Base-by-base conservation (phyloP, 2,797 vertebrate species). In the Periparus ater region DNA sequence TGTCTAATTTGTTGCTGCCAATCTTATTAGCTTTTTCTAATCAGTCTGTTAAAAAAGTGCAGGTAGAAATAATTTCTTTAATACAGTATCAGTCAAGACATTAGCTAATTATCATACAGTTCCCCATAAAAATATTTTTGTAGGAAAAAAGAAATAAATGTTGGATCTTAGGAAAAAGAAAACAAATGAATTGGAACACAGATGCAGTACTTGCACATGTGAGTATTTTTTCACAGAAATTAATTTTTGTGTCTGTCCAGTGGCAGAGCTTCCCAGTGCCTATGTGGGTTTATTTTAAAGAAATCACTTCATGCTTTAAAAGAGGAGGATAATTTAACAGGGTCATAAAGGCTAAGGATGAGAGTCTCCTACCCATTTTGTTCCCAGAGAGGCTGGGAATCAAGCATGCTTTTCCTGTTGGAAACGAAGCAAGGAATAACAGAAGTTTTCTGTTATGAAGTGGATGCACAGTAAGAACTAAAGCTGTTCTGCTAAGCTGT, bases 401-500 rank as follows among this genome's bases (percentile, higher is more conserved):
- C n/a, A 40, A 72, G 57, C 40, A 18, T 80, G 54, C 29, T 88
- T 87, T 87, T 78, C 3, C 0, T 75, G 67, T 50, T 92, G 66
- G 55, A 91, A 91, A 61, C 82, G 11, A 83, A 58, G 38, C 40
- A 84, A 72, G 40, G 23, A 62, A 26, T 89, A 67, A 88, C 57
- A 80, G 57, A 79, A 89, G 62, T 51, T 71, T 22, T 77, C 51
- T 85, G 47, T 78, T 91, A 34, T 0, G 6, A 65, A 83, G 70
- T 13, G 42, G 44, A 55, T 60, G 61, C 30, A 29, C 25, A n/a
- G 17, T 55, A 82, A 78, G 60, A 83, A 19, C 32, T 70, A 85
- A 92, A 94, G 54, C 65, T 88, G 20, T 91, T 92, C 76, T 89
- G 22, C 38, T 62, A 72, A 89, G 44, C 65, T 89, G n/a, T 77